Base-by-base conservation (phyloP, 2,113 vertebrate genomes). In the Lontra canadensis region DNA sequence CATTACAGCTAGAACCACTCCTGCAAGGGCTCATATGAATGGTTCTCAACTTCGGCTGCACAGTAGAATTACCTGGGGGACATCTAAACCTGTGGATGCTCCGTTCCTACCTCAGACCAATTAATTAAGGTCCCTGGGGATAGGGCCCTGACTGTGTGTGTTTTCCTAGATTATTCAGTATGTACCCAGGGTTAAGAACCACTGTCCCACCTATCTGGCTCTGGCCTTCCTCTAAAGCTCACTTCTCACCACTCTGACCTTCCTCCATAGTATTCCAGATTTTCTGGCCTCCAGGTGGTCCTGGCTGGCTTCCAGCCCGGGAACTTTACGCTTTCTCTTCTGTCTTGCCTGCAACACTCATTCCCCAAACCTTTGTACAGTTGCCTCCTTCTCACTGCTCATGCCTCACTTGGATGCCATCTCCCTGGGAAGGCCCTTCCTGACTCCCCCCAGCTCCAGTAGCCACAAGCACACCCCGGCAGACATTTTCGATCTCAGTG, bases 391-490 rank as follows among this genome's bases (percentile, higher is more conserved):
- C 63, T 49, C 23, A 2, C 9, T 34, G 12, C 65, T 61, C 65
- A 11, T 0, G 4, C 57, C 93, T 76, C 79, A 34, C 8, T 52
- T 25, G 57, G 2, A n/a, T 3, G 55, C 36, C 61, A 7, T 25
- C 57, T 67, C 4, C 57, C 20, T 44, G 23, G 83, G 55, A 61
- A 55, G 36, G n/a, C 49, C 67, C 55, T 69, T 74, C 55, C 88
- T 29, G 15, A 67, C 63, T 42, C 36, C 42, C 29, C 29, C n/a
- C 36, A 39, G 39, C 31, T 14, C 71, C 20, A 17, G 55, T 13
- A 31, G 29, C 61, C 49, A 23, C 42, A 6, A 4, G 29, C 44
- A 25, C 1, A 1, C 13, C 6, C 14, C 0, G 0, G 34, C 36
- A 44, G 57, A 42, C 47, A 1, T 4, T 67, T 73, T 65, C 29